Evolutionary conservation across 2,888 invertebrate genomes (phyloP).

Genomic region (Drosophila niveifrons): DNA sequence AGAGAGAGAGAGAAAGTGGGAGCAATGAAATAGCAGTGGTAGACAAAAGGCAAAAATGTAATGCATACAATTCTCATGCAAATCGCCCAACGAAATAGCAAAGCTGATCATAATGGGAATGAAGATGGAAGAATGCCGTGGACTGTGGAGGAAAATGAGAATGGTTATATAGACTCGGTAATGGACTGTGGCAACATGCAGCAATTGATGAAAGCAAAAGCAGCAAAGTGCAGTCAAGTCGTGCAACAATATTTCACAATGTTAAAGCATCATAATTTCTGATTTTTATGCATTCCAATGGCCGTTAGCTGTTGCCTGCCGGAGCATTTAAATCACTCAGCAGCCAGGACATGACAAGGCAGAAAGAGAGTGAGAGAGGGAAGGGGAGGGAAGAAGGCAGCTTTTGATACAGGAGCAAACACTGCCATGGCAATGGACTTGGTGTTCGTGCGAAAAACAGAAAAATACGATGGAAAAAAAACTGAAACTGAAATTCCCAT

Average conservation of each 20-base stretch:
- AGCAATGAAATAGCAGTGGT: background rate
- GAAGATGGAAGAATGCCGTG: background rate
- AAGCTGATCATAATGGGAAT: conserved; percentile 31
- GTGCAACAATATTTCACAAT: conserved; percentile 54
- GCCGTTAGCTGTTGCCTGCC: conserved; percentile 29
- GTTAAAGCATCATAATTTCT: conserved; percentile 64
- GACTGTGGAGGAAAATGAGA: background rate
- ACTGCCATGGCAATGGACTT: conserved; percentile 12
- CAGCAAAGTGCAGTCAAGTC: conserved; percentile 22
- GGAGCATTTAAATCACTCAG: conserved; percentile 67
- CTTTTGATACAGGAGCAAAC: background rate
- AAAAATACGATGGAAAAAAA: background rate
- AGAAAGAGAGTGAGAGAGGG: background rate
- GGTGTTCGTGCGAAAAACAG: conserved; percentile 6
- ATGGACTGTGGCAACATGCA: conserved; percentile 18
- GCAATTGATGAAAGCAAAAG: conserved; percentile 30
- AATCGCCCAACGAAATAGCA: conserved; percentile 50
- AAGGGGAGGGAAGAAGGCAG: background rate
- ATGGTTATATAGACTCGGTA: conserved; percentile 17
- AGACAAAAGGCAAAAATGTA: conserved; percentile 26
- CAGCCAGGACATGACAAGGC: conserved; percentile 18
- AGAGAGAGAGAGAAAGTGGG: background rate
- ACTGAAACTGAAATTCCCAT: conserved; percentile 27
- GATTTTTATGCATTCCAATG: conserved; percentile 62
- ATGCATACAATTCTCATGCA: conserved; percentile 60